Conservation (phyloP, 2,797 vertebrate genomes). For the Tympanoctomys barrerae region DNA sequence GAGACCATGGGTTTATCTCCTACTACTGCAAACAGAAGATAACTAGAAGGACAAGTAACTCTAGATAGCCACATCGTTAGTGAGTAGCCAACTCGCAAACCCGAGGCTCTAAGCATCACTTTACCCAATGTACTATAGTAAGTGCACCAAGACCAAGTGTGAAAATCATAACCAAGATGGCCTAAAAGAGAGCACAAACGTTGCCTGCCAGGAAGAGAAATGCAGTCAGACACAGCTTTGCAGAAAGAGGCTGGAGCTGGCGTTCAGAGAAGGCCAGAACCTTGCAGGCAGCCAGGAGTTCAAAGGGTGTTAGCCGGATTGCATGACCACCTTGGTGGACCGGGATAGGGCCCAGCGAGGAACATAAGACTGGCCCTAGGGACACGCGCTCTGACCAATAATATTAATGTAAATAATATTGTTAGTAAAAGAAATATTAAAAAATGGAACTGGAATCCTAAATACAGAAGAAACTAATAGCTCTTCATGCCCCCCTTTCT, state of each 20-base stretch:
- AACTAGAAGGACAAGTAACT: background rate
- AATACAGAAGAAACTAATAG: conserved; percentile 15
- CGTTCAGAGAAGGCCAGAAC: background rate
- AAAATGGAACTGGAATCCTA: background rate
- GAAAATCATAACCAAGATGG: background rate
- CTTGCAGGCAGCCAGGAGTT: background rate
- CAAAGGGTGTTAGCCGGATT: background rate
- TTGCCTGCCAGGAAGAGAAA: background rate
- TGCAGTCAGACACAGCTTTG: background rate
- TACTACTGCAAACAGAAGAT: background rate
- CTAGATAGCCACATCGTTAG: background rate
- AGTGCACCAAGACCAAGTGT: background rate
- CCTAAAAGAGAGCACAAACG: rapidly evolving
- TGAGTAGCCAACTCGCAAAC: background rate
- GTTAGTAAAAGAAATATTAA: background rate
- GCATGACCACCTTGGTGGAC: background rate
- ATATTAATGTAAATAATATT: background rate
- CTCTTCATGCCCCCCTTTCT: background rate
- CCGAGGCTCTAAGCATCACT: too few relatives aligned
- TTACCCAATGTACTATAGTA: background rate
- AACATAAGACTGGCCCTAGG: background rate
- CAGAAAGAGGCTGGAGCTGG: background rate
- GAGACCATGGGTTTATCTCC: background rate
- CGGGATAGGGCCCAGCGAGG: background rate
- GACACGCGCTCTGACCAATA: background rate